Base-by-base conservation (phyloP, 2,888 invertebrate species). In the Noctua comes region DNA sequence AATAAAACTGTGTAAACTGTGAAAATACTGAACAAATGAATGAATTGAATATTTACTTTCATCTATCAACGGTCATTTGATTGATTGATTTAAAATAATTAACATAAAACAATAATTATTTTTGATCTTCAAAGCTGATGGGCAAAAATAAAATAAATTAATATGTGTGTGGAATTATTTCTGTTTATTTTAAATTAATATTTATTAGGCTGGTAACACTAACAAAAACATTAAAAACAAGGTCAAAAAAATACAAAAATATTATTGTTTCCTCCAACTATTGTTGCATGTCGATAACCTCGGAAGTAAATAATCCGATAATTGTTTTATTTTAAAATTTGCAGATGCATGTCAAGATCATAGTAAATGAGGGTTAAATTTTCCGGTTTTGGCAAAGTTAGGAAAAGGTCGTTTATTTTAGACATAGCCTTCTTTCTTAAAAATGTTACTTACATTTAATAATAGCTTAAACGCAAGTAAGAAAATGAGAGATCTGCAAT, bases 251-350 rank as follows among this genome's bases (percentile, higher is more conserved):
- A 72, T 72, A 76, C 27, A 24, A 40, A 59, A 84, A 69, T 74
- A 75, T 73, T 73, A 71, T 77, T 76, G 68, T 77, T 86, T 73
- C 43, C 27, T 73, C 43, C 27, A 77, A 59, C 73, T 70, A 79
- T 68, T 77, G 36, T 78, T 83, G 13, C 31, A 68, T 70, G 65
- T 62, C 64, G 76, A 73, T 84, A 82, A 80, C 83, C 79, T 87
- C 81, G 86, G 85, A 86, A 83, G 74, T 82, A 82, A 78, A 68
- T 31, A 40, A 65, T 62, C 18, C n/a, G 36, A 66, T 82, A 68
- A 73, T 77, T 84, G 77, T 77, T 84, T 76, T 68, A 79, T 80
- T 77, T 81, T 64, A 31, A 46, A 36, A 76, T 81, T 79, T 79
- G 31, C 73, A 65, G 46, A 59, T 66, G 46, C 27, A 21, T 65